Percentiles rank a stretch among this genome's conserved stretches.
These are phyloP conservation scores for Chamaea fasciata DNA, from an alignment of 2,113 vertebrate species.

Conservation along the genomic window DNA sequence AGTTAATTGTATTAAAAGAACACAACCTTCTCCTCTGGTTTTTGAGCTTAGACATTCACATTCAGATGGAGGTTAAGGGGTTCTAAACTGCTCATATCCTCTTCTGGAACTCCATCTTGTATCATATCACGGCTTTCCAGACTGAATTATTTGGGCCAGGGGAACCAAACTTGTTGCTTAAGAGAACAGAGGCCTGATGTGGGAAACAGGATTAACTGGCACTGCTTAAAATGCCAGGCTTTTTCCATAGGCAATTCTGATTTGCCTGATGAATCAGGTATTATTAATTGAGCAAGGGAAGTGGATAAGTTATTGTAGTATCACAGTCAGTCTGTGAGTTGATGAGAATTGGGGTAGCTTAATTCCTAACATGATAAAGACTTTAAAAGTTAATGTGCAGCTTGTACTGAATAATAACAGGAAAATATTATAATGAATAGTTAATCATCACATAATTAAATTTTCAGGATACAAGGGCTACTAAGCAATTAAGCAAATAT, in stretches of 20 bases:
- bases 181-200: neutral
- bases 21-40: fast-evolving
- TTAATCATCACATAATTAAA: constrained; percentile 59
- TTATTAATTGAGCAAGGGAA: neutral
- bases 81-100: neutral
- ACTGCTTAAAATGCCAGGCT: neutral
- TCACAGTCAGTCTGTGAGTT: neutral
- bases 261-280: neutral
- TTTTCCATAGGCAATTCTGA: neutral
- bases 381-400: constrained; percentile 21
- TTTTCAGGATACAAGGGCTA: constrained; percentile 47
- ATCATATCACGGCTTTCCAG: neutral
- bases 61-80: neutral
- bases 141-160: neutral
- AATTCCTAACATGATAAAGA: constrained; percentile 26
- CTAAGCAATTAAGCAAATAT: constrained; percentile 56
- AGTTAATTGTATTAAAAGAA: neutral
- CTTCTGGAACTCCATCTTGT: neutral
- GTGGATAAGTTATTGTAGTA: neutral
- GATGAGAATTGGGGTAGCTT: neutral
- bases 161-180: fast-evolving
- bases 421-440: constrained; percentile 61
- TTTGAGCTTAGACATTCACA: neutral
- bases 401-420: constrained; percentile 46
- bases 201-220: neutral